Evolutionary conservation across 2,888 invertebrate genomes (phyloP), one percentile per base, ranked within the genome.

Genomic region (Microplitis manilae): DNA sequence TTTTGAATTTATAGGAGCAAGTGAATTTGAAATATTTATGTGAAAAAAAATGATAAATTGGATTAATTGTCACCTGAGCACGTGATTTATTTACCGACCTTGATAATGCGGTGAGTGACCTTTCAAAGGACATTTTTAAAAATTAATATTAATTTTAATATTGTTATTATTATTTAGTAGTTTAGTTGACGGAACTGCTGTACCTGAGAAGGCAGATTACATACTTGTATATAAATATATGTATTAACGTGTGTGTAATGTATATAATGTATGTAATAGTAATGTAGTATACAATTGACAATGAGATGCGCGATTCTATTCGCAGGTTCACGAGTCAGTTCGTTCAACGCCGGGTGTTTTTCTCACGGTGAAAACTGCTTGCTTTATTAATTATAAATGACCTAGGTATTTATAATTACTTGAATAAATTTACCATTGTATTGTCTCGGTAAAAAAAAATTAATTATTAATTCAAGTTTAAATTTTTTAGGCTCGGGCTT

Each of bases 361-460:
- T 88, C 88, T 84, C 88, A 87, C 87, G 87, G 81, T 81, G 85
- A 86, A 86, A 85, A 84, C 82, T 80, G 80, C 80, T 50, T 80
- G 80, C 81, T 65, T 83, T 81, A 81, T 82, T 82, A 83, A 83
- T 82, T 76, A 79, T 77, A 79, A 78, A 77, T 77, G 72, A 77
- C 78, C 76, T 75, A 69, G 9, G 72, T 41, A 75, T 79, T 75
- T 78, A 80, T 77, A 76, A 67, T 65, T 65, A 39, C 41, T 50
- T 64, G 60, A 68, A 73, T 62, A 68, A 71, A 74, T 39, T 67
- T 41, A 50, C 15, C n/a, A 68, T 39, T 68, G 15, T 8, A 2
- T 30, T 30, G 50, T 50, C 13, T 50, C 6, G 2, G 9, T 50
- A 68, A 68, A 39, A 62, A n/a, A 59, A 59, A 59, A 59, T 59